phyloP scores from a whole-genome alignment of 2,113 vertebrate species.

The Acrocephalus kingi region DNA sequence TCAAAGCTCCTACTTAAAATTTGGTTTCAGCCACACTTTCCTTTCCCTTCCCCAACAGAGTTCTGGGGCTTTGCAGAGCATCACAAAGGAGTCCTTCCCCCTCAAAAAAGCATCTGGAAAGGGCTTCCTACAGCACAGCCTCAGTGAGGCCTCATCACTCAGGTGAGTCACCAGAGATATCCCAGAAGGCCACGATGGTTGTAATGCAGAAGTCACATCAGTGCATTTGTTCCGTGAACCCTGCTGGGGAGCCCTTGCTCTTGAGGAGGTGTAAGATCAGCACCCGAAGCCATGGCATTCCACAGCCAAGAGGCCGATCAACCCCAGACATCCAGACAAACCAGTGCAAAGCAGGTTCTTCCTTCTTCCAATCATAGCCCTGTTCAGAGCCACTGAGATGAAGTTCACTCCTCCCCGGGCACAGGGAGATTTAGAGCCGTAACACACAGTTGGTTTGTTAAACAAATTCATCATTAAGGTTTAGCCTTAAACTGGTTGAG shows the following conservation, averaged over 20 bases:
- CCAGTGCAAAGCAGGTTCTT: not conserved
- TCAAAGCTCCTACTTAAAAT: conserved; percentile 1
- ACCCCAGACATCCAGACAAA: not conserved
- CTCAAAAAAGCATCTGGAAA: not conserved
- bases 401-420: not conserved
- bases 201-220: not conserved
- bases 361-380: not conserved
- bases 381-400: not conserved
- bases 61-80: not conserved
- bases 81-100: not conserved
- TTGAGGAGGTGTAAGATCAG: not conserved
- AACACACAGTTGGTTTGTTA: not conserved
- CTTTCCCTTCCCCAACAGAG: not conserved
- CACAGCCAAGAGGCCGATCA: not conserved
- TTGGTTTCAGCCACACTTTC: not conserved
- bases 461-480: not conserved
- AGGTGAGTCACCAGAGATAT: not conserved
- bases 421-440: not conserved
- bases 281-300: not conserved
- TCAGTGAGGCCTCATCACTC: not conserved
- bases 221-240: not conserved
- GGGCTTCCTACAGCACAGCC: conserved; percentile 2
- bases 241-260: not conserved
- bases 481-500: conserved; percentile 6
- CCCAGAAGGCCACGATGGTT: conserved; percentile 3